Base-by-base conservation (phyloP, 2,888 invertebrate genomes). In the Aplocera efformata region DNA sequence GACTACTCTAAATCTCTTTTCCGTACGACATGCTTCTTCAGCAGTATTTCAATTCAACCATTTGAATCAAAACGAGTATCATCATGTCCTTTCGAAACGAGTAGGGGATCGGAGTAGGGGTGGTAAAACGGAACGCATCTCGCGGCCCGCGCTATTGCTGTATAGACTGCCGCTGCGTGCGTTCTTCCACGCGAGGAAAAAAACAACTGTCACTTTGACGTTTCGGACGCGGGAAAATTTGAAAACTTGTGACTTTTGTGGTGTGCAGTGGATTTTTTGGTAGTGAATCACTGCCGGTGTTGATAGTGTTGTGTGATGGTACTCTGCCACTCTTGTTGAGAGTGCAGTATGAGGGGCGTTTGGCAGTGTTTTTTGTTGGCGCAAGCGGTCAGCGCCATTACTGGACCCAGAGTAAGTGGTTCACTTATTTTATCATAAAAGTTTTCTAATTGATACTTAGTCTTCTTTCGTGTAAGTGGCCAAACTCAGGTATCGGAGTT, bases 81-180 rank as follows among this genome's bases (percentile, higher is more conserved):
- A 69, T 74, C 74, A 53, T 64, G 73, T 84, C 85, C 85, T 88
- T 86, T 85, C 85, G 79, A 84, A 86, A 86, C 62, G 59, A 79
- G 83, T 70, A 78, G 81, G 81, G 82, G 79, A 62, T 35, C 57
- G 67, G 76, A 81, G 86, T 77, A 85, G 88, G 86, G 83, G 81
- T 76, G 82, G 84, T 86, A 85, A 86, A 88, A 88, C 79, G 60
- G 63, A 69, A 69, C 66, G 73, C 63, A 74, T 63, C 50, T 59
- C 66, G 70, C 68, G 67, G 71, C 69, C 50, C 72, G 71, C 74
- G 71, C 63, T 81, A 88, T 73, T 83, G 66, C 65, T 34, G 67
- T 58, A 50, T 57, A 59, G 69, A 67, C 78, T 66, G 69, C 67
- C 69, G 76, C 59, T 70, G 79, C 67, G 77, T 61, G 72, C 68